Percentiles rank a stretch among this genome's conserved stretches.
Conservation (phyloP, 2,797 vertebrate species). For the Xenopus petersii region DNA sequence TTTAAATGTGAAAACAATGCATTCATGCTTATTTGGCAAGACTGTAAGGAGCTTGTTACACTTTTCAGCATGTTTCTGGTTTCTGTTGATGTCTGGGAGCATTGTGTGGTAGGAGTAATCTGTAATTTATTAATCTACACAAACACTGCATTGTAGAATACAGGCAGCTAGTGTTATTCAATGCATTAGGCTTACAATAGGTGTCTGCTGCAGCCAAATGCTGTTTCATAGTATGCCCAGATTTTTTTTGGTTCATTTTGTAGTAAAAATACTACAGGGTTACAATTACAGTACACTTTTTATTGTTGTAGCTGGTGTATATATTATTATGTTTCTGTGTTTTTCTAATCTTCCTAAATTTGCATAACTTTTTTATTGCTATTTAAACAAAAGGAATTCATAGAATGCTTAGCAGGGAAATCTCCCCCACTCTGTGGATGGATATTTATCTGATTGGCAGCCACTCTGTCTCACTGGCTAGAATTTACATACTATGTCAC, state of each 20-base stretch:
- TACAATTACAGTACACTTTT: no score
- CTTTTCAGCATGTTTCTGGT: neutral
- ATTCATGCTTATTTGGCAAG: neutral
- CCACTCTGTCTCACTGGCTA: slow-evolving; percentile 16
- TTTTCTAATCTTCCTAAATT: neutral
- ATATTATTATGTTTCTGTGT: neutral
- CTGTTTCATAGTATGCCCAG: no score
- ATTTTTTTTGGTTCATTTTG: no score
- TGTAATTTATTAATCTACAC: neutral
- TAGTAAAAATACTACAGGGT: no score
- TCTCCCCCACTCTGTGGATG: slow-evolving; percentile 24
- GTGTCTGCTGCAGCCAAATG: neutral
- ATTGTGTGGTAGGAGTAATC: neutral
- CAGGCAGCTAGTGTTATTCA: neutral
- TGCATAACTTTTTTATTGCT: slow-evolving; percentile 1
- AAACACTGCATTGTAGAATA: neutral
- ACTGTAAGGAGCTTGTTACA: neutral
- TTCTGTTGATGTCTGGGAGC: neutral
- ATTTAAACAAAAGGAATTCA: slow-evolving; percentile 11
- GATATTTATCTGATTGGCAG: neutral
- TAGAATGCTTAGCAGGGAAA: slow-evolving; percentile 21
- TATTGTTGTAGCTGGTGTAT: no score
- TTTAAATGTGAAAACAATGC: neutral
- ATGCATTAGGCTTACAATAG: neutral
- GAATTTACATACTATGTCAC: slow-evolving; percentile 19